phyloP scores from a whole-genome alignment of 2,888 invertebrate species.

The Mystacides longicornis region DNA sequence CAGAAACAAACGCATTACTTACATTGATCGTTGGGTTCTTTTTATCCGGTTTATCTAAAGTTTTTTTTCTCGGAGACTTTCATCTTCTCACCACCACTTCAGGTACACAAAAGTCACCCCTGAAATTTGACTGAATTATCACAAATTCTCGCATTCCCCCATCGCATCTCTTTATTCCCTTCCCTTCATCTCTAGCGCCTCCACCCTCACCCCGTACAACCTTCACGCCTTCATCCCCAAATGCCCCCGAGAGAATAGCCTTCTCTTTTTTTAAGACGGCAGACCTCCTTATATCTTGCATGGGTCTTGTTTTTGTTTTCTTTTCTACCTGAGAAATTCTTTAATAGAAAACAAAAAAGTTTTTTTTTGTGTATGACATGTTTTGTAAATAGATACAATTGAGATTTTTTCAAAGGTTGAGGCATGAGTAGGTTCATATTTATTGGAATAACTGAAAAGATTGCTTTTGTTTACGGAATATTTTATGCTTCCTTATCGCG shows the following conservation, averaged over 20 bases:
- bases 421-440: too few relatives aligned
- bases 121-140: slow-evolving; percentile 1
- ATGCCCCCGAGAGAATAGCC: slow-evolving; percentile 5
- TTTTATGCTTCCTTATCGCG: too few relatives aligned
- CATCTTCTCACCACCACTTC: slow-evolving; percentile 2
- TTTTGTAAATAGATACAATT: neutral
- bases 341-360: neutral
- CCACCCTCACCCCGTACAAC: neutral
- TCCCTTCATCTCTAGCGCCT: neutral
- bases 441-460: too few relatives aligned
- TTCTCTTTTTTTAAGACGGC: neutral
- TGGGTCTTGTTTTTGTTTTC: slow-evolving; percentile 1
- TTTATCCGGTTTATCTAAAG: slow-evolving; percentile 2
- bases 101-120: slow-evolving; percentile 1
- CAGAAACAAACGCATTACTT: neutral
- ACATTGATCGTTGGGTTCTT: neutral
- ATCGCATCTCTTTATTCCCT: neutral
- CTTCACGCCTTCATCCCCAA: slow-evolving; percentile 2
- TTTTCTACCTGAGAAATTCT: neutral
- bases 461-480: too few relatives aligned
- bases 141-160: neutral
- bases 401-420: too few relatives aligned
- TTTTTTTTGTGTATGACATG: neutral
- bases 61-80: neutral
- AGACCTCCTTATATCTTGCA: slow-evolving; percentile 2